phyloP scores from a whole-genome alignment of 2,113 vertebrate species.

The Siniperca knerii region DNA sequence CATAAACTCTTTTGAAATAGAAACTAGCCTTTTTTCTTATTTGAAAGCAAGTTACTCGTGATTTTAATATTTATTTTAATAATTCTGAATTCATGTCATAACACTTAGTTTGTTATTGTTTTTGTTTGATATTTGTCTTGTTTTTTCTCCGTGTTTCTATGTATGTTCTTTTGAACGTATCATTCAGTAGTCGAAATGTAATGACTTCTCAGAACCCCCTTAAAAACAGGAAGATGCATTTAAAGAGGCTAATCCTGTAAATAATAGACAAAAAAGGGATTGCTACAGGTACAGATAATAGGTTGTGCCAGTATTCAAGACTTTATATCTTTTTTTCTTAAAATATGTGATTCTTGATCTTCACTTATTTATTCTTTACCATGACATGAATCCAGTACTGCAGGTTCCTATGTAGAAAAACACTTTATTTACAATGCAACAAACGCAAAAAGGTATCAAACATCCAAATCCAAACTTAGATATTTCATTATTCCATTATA shows the following conservation, averaged over 20 bases:
- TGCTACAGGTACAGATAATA: neutral
- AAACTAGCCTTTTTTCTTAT: neutral
- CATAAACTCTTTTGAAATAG: too few species aligned
- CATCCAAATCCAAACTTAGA: slow-evolving; percentile 23
- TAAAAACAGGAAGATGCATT: neutral
- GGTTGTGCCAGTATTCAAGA: neutral
- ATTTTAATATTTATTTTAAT: neutral
- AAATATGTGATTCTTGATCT: neutral
- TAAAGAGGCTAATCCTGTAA: neutral
- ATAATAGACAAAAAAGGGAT: neutral
- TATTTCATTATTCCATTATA: slow-evolving; percentile 21
- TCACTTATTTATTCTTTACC: neutral
- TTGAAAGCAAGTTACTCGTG: neutral
- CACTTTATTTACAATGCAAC: slow-evolving; percentile 59
- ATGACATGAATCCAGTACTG: neutral
- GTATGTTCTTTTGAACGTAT: neutral
- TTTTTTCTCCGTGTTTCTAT: neutral
- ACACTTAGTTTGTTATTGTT: neutral
- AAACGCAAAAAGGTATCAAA: slow-evolving; percentile 52
- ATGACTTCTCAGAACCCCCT: neutral
- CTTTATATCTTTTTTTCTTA: neutral
- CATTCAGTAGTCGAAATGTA: neutral
- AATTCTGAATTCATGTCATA: neutral
- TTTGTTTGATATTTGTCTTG: neutral
- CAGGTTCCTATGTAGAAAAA: slow-evolving; percentile 48